A percentile compares a stretch with the other conserved stretches of the same genome.
These are phyloP conservation scores for Troides oblongomaculatus DNA, from an alignment of 2,888 invertebrate genomes.

Conservation along the genomic window DNA sequence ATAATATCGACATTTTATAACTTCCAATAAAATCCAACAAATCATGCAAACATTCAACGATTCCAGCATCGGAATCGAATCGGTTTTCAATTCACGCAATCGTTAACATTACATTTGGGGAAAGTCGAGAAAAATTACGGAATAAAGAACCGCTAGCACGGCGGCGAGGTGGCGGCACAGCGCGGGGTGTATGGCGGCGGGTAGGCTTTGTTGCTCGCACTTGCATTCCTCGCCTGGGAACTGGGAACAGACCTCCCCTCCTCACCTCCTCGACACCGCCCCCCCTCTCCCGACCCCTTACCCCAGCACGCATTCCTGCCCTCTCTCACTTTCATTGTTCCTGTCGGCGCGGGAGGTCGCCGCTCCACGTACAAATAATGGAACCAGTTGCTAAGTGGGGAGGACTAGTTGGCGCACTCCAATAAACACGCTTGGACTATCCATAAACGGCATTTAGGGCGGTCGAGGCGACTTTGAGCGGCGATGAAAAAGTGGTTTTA, in stretches of 20 bases:
- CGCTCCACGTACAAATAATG: constrained; percentile 64
- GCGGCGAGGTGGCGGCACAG: constrained; percentile 42
- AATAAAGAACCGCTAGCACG: constrained; percentile 54
- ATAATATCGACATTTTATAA: constrained; percentile 19
- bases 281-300: constrained; percentile 38
- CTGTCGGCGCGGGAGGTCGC: constrained; percentile 77
- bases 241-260: constrained; percentile 61
- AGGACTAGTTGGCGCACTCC: constrained; percentile 60
- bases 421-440: constrained; percentile 66
- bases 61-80: constrained; percentile 43
- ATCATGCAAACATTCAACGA: constrained; percentile 14
- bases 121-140: constrained; percentile 71
- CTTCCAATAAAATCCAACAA: constrained; percentile 16
- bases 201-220: constrained; percentile 77
- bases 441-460: constrained; percentile 67
- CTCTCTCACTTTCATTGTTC: constrained; percentile 80
- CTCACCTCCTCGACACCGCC: constrained; percentile 42
- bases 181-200: constrained; percentile 74
- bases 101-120: constrained; percentile 60
- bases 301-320: constrained; percentile 70
- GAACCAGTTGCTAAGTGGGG: constrained; percentile 65
- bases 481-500: constrained; percentile 36
- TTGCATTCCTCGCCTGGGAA: constrained; percentile 80
- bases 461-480: constrained; percentile 40
- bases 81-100: constrained; percentile 41